Evolutionary conservation across 2,113 vertebrate species (phyloP), one percentile per base, ranked within the genome.

Genomic region (Eptatretus burgeri): DNA sequence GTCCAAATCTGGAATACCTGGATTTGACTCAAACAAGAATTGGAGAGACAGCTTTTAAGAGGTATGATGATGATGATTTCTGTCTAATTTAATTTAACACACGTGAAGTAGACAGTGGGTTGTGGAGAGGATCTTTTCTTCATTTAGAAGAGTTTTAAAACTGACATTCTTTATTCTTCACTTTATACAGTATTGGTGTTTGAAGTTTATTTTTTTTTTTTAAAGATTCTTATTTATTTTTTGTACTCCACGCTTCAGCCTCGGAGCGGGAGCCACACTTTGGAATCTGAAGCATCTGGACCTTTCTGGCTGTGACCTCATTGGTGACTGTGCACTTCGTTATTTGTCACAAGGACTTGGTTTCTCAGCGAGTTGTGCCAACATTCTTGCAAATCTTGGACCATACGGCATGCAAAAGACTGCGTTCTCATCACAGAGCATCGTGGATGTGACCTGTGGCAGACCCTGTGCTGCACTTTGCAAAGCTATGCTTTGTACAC

Each of bases 11-110:
- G 70, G 80, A 79, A 16, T 78, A 89, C 69, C 70, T 98, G 76
- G 83, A 95, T 74, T 79, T 98, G 70, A 94, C 85, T 41, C 91
- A 98, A 70, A 93, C 87, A 1, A 80, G 82, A 66, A 76, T 94
- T 68, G 84, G 83, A 5, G 80, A 81, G 68, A 77, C 77, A 67
- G 78, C 78, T 2, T 81, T 81, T 76, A 78, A 79, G 73, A 79
- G 79, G 80, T 81, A 69, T 64, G 14, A 14, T 14, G 18, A 1
- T 18, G 2, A 13, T 14, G n/a, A 14, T 9, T 13, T n/a, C 27
- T 14, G 13, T 12, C n/a, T 10, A 9, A 2, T 5, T 49, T 60
- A 60, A n/a, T 16, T 16, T n/a, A 18, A 18, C 16, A n/a, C 5
- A 16, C 5, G 5, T 60, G 18, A 41, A 41, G 20, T 51, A 9